These are phyloP conservation scores for Zaprionus ghesquierei DNA, from an alignment of 1,140 invertebrate species.

Conservation along the genomic window DNA sequence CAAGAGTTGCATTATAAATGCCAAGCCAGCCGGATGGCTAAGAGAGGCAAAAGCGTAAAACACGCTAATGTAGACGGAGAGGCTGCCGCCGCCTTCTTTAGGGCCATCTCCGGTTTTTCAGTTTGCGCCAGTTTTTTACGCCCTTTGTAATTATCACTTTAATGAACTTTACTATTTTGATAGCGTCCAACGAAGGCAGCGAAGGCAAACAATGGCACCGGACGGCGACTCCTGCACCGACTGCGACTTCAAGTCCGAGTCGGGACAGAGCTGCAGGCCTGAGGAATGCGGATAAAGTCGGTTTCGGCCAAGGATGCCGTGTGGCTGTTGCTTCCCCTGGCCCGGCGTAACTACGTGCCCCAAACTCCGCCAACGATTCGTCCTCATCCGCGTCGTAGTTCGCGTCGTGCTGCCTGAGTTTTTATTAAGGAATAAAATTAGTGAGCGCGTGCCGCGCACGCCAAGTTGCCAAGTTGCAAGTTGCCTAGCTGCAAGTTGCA, in stretches of 20 bases:
- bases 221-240: not conserved
- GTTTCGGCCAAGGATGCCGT: not conserved
- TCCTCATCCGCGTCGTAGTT: not conserved
- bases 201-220: conserved; percentile 32
- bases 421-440: conserved; percentile 81
- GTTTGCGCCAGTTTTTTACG: conserved; percentile 44
- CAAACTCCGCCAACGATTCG: not conserved
- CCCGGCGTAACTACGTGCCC: conserved; percentile 19
- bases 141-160: conserved; percentile 78
- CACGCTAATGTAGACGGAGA: not conserved
- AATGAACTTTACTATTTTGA: conserved; percentile 77
- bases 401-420: conserved; percentile 29
- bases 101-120: conserved; percentile 15
- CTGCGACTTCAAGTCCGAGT: not conserved
- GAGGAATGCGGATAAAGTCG: not conserved
- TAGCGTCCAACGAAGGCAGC: conserved; percentile 45
- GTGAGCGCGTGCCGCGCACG: conserved; percentile 72
- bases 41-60: not conserved
- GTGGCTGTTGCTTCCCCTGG: not conserved
- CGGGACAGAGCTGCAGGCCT: too few relatives aligned
- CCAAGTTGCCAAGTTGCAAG: conserved; percentile 51
- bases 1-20: conserved; percentile 10
- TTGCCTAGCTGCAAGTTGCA: conserved; percentile 43
- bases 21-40: not conserved
- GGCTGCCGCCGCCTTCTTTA: not conserved